Evolutionary conservation across 2,797 vertebrate species (phyloP).

Genomic region (Orestias chungarensis): DNA sequence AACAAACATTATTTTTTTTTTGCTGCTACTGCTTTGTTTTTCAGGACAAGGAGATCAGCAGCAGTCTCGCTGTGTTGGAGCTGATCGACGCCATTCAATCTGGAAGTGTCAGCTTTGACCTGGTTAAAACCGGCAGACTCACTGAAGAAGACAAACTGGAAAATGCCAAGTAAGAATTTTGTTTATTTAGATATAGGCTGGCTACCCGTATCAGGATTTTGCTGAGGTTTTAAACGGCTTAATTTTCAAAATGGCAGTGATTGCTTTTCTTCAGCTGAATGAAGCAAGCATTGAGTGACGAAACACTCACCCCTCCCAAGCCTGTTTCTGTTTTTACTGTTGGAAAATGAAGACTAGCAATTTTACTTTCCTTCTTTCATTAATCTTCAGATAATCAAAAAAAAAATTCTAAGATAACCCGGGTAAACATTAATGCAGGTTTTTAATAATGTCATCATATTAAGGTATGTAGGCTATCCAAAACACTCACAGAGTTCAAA

Average conservation of each 20-base stretch:
- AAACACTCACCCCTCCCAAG: not conserved
- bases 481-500: too few relatives aligned
- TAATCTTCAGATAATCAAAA: too few relatives aligned
- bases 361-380: too few relatives aligned
- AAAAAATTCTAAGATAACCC: too few relatives aligned
- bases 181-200: not conserved
- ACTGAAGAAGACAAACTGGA: conserved; percentile 91
- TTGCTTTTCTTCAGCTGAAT: not conserved
- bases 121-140: conserved; percentile 88
- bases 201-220: not conserved
- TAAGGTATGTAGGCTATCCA: too few relatives aligned
- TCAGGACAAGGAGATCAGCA: conserved; percentile 95
- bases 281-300: not conserved
- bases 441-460: too few relatives aligned
- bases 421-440: too few relatives aligned
- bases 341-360: not conserved
- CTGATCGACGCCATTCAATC: conserved; percentile 97
- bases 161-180: conserved; percentile 88
- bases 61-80: conserved; percentile 92
- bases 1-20: not conserved
- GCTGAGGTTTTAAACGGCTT: not conserved
- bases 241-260: not conserved
- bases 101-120: conserved; percentile 91
- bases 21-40: conserved; percentile 6
- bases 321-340: not conserved